Evolutionary conservation across 2,113 vertebrate genomes (phyloP).

Genomic region (Paracyprichromis sp.): DNA sequence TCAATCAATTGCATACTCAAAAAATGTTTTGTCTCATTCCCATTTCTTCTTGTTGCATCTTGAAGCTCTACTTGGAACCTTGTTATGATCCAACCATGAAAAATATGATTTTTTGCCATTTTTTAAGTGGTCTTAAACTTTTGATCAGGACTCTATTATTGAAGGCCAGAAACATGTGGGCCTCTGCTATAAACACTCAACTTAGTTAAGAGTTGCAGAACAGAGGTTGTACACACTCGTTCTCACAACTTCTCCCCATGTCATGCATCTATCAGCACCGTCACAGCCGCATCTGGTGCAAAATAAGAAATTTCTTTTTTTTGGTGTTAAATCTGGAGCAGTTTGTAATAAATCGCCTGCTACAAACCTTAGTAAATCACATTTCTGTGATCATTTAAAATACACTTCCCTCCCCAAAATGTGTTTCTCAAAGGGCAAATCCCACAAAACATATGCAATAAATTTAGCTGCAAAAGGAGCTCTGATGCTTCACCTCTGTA

Average conservation of each 20-base stretch:
- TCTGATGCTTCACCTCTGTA: not conserved
- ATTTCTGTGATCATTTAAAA: not conserved
- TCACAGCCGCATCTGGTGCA: not conserved
- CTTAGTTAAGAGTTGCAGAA: not conserved
- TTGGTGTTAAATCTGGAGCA: not conserved
- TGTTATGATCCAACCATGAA: not conserved
- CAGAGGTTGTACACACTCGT: not conserved
- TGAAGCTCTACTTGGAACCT: not conserved
- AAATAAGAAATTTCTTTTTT: not conserved
- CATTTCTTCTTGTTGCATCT: not conserved
- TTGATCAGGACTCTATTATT: not conserved
- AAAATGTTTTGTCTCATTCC: not conserved
- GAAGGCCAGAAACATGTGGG: not conserved
- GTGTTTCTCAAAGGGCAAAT: not conserved
- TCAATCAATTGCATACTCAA: not conserved
- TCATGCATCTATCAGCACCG: not conserved
- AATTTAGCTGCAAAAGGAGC: not conserved
- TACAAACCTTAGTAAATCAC: not conserved
- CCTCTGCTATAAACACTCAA: not conserved
- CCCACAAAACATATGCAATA: not conserved
- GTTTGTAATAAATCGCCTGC: not conserved
- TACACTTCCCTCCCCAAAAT: not conserved
- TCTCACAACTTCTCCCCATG: not conserved
- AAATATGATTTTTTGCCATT: not conserved
- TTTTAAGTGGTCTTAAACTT: not conserved